Base-by-base conservation (phyloP, 2,113 vertebrate species). In the Pipra filicauda region DNA sequence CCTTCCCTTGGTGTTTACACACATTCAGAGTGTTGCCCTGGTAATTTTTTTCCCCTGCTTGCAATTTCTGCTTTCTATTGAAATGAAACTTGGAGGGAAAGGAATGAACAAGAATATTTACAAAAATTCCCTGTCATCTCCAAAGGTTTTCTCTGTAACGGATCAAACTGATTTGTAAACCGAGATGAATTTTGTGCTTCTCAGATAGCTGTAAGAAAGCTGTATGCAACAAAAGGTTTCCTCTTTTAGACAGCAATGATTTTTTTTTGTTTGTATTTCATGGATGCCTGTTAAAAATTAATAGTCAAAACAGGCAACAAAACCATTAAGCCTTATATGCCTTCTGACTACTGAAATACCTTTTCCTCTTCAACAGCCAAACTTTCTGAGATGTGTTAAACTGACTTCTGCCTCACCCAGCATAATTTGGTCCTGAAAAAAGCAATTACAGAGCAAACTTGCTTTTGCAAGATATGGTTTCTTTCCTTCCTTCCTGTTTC, bases 401-500 rank as follows among this genome's bases (percentile, higher is more conserved):
- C 41, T 51, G 54, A 33, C 17, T 77, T 51, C 62, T 75, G 69
- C 35, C 21, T 57, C 18, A 23, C 10, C 10, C 14, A 44, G 16
- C 17, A 26, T 43, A 54, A 55, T 37, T 37, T 55, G 22, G 55
- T 75, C 55, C 43, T 69, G 37, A 51, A 39, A 91, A 52, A 33
- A 67, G 28, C 23, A 72, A 55, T 55, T 77, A 30, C 12, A 61
- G 46, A 71, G 31, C 27, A 61, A 72, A 66, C 12, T 37, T 71
- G 30, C 30, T 83, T 24, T 43, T 54, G 52, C 22, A 71, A 46
- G 28, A 70, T 23, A 49, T 44, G 41, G 4, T 30, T 39, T 12
- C 10, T 15, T 5, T 0, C 8, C 3, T 5, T 0, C 8, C 3
- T 2, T 7, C 2, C 3, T 10, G 1, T 48, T 74, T 57, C 73